A percentile compares a stretch with the other conserved stretches of the same genome.
These are phyloP conservation scores for Melanocharis versteri DNA, from an alignment of 2,113 vertebrate species.

Conservation along the genomic window DNA sequence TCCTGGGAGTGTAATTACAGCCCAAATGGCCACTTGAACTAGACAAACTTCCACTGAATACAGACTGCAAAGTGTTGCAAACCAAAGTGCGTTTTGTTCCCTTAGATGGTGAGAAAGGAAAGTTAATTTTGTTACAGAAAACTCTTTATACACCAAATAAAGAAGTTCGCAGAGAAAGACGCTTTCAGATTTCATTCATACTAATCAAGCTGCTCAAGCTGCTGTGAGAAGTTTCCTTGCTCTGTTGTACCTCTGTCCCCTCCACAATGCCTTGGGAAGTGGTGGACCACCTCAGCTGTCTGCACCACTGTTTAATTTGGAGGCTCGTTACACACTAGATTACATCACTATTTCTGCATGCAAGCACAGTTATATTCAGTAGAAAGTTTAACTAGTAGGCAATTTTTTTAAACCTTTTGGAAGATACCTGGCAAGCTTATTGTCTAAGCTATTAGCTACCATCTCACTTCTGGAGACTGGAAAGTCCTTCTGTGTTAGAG, in stretches of 20 bases:
- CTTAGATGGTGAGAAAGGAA: neutral
- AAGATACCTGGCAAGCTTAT: neutral
- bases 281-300: neutral
- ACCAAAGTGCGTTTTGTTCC: neutral
- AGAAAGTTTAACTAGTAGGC: constrained; percentile 28
- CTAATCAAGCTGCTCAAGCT: neutral
- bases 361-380: constrained; percentile 45
- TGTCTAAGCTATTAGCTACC: neutral
- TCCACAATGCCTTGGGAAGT: neutral
- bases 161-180: neutral
- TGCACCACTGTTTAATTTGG: neutral
- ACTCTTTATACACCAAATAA: neutral
- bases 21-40: neutral
- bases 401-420: neutral
- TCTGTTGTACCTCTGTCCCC: neutral
- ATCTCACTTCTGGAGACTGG: neutral
- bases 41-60: constrained; percentile 46
- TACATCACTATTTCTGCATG: constrained; percentile 29
- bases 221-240: neutral
- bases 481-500: constrained; percentile 1
- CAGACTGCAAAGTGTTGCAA: neutral
- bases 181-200: neutral
- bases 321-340: neutral
- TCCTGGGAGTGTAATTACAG: neutral
- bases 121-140: neutral